A percentile compares a stretch with the other conserved stretches of the same genome.
Evolutionary conservation across 1,140 invertebrate species (phyloP).

Genomic region (Hycleus cichorii): DNA sequence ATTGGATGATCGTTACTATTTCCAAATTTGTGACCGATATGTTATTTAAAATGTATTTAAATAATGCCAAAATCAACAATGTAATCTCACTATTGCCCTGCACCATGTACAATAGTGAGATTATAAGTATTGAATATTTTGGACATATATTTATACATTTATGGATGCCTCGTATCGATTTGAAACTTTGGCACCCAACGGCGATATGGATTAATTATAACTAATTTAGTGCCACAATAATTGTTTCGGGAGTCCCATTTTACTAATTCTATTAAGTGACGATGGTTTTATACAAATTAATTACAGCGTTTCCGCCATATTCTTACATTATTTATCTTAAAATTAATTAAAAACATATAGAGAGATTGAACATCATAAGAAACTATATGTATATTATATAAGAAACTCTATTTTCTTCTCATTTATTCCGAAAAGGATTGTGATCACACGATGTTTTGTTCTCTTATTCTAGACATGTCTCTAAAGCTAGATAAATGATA

Average conservation of each 20-base stretch:
- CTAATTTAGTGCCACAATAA: slow-evolving; percentile 32
- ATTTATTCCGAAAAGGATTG: slow-evolving; percentile 13
- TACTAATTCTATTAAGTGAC: slow-evolving; percentile 14
- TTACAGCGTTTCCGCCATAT: slow-evolving; percentile 1
- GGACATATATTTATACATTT: background rate
- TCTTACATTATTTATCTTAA: slow-evolving; percentile 12
- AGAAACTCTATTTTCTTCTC: too few relatives aligned
- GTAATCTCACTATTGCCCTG: background rate
- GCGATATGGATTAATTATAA: background rate
- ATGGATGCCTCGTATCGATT: too few relatives aligned
- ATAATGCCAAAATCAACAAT: slow-evolving; percentile 1
- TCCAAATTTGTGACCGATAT: background rate
- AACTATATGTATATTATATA: slow-evolving; percentile 15
- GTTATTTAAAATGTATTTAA: background rate
- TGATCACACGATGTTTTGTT: slow-evolving; percentile 18
- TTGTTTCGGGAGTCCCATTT: slow-evolving; percentile 30
- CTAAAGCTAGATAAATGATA: slow-evolving; percentile 2
- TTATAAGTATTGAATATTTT: background rate
- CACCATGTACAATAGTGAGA: slow-evolving; percentile 10
- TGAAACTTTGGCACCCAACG: too few relatives aligned
- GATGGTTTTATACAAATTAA: background rate
- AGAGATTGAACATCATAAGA: slow-evolving; percentile 23
- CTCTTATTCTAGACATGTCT: slow-evolving; percentile 10
- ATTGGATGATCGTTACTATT: slow-evolving; percentile 3
- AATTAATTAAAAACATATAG: slow-evolving; percentile 24